Conservation (phyloP, 2,888 invertebrate genomes). For the Archaeoteleia sp. region DNA sequence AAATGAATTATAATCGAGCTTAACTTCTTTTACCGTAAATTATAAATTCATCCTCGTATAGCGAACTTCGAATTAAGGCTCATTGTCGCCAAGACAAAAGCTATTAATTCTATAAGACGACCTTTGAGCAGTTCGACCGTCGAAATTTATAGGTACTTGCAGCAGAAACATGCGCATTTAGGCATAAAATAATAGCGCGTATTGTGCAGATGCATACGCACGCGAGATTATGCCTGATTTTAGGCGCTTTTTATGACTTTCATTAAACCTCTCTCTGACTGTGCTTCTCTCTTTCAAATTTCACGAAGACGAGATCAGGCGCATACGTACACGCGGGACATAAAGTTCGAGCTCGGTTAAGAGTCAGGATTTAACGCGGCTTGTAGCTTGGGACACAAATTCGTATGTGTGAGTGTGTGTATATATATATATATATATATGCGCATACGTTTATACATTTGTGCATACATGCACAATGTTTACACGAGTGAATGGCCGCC, state of each 20-base stretch:
- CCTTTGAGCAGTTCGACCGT: conserved; percentile 45
- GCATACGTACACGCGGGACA: conserved; percentile 29
- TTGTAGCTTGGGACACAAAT: conserved; percentile 1
- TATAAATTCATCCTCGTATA: conserved; percentile 42
- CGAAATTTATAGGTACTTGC: conserved; percentile 37
- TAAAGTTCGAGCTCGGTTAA: conserved; percentile 36
- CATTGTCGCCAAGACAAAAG: conserved; percentile 36
- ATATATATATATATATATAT: not conserved
- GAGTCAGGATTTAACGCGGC: conserved; percentile 43
- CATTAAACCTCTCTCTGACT: conserved; percentile 62
- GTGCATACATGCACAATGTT: conserved; percentile 56
- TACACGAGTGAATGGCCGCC: conserved; percentile 61
- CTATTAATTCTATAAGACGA: conserved; percentile 46
- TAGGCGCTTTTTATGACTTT: conserved; percentile 65
- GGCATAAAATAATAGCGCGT: conserved; percentile 47
- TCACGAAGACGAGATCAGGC: conserved; percentile 27
- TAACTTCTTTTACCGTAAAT: conserved; percentile 2
- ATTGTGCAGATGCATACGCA: conserved; percentile 16
- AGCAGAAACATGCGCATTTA: conserved; percentile 13
- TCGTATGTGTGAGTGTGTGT: not conserved
- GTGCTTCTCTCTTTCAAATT: conserved; percentile 44
- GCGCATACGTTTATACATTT: conserved; percentile 26
- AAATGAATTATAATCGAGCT: too few relatives aligned
- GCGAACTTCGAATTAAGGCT: conserved; percentile 40
- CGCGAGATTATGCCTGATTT: conserved; percentile 41